A percentile compares a stretch with the other conserved stretches of the same genome.
Evolutionary conservation across 2,888 invertebrate genomes (phyloP).

Genomic region (Rhimphoctona megacephalus): DNA sequence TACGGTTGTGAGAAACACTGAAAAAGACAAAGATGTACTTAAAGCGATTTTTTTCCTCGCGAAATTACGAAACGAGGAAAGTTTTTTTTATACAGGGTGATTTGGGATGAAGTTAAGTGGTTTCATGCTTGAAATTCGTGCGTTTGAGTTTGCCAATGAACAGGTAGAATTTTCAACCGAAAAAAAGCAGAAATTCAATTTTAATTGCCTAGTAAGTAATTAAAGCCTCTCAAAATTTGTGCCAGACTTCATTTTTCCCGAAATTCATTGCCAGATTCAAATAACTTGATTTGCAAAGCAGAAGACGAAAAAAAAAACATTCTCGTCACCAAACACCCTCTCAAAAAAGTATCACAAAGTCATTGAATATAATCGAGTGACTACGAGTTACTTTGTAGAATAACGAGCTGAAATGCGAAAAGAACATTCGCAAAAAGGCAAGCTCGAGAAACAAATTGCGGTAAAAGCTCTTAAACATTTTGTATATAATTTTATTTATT

Average conservation of each 20-base stretch:
- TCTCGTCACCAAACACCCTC: slow-evolving; percentile 20
- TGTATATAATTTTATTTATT: slow-evolving; percentile 70
- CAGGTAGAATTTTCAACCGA: background rate
- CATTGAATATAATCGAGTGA: slow-evolving; percentile 46
- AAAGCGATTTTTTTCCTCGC: slow-evolving; percentile 6
- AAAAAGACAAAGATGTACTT: slow-evolving; percentile 55
- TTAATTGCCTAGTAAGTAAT: background rate
- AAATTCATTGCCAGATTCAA: background rate
- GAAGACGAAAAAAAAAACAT: background rate
- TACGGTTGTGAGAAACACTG: slow-evolving; percentile 59
- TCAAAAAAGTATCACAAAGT: slow-evolving; percentile 54
- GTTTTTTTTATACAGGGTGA: background rate
- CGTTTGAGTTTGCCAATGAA: background rate
- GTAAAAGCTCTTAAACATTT: slow-evolving; percentile 57
- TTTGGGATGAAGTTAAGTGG: background rate
- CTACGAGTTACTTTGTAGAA: slow-evolving; percentile 48
- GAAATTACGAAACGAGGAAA: background rate
- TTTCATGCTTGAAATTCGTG: background rate
- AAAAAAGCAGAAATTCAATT: background rate
- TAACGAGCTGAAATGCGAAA: slow-evolving; percentile 45
- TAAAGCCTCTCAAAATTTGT: background rate
- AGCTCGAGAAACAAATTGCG: slow-evolving; percentile 34
- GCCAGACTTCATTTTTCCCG: background rate
- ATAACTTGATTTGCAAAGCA: background rate
- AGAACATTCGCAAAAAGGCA: background rate